Conservation (phyloP, 2,797 vertebrate species). For the Odontamblyopus lacepedii region DNA sequence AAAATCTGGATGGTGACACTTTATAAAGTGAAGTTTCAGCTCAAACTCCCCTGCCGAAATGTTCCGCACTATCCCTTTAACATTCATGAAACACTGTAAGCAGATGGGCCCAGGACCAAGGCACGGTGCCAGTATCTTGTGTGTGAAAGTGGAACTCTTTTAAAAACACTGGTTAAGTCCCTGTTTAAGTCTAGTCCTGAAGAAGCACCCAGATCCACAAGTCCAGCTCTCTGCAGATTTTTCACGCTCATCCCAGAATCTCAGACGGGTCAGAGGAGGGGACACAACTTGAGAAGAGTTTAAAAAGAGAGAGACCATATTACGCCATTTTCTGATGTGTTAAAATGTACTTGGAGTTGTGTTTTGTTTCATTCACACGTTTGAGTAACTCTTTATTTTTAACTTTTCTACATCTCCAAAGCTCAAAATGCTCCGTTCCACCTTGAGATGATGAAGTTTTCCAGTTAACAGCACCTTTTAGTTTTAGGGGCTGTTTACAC, state of each 20-base stretch:
- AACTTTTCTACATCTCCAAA: too few species aligned
- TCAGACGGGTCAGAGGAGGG: not conserved
- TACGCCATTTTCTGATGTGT: too few species aligned
- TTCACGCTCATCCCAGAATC: not conserved
- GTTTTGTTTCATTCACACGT: too few species aligned
- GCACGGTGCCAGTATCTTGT: constrained; percentile 46
- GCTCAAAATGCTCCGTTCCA: too few species aligned
- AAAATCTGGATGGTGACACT: not conserved
- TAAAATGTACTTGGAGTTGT: too few species aligned
- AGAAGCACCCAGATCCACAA: constrained; percentile 24
- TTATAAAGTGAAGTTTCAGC: not conserved
- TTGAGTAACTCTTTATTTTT: too few species aligned
- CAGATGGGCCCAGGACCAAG: constrained; percentile 51
- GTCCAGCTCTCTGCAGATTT: not conserved
- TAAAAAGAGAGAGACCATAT: too few species aligned
- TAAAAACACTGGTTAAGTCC: constrained; percentile 16
- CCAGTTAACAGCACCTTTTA: too few species aligned
- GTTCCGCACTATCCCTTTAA: constrained; percentile 1
- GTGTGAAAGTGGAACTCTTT: constrained; percentile 29
- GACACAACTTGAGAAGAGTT: too few species aligned
- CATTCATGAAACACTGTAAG: constrained; percentile 21
- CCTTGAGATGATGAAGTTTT: too few species aligned
- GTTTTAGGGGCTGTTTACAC: too few species aligned
- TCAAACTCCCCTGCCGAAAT: not conserved
- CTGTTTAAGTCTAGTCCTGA: constrained; percentile 23